These are phyloP conservation scores for Phyllostomus discolor DNA, from an alignment of 2,113 vertebrate species.

Conservation along the genomic window DNA sequence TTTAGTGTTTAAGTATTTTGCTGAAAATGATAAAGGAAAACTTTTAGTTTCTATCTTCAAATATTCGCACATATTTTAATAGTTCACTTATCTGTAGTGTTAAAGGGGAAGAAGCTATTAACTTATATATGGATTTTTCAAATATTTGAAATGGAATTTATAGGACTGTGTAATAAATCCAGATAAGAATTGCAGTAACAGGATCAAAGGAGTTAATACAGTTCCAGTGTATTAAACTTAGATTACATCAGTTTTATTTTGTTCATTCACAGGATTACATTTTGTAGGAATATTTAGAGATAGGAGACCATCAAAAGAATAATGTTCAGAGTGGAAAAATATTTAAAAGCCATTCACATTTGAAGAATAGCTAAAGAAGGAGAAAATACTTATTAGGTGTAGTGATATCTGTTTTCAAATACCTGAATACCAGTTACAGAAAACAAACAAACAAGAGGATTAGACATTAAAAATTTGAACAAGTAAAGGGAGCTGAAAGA, in stretches of 20 bases:
- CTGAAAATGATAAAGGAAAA: conserved; percentile 11
- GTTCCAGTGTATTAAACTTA: background rate
- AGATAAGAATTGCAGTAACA: background rate
- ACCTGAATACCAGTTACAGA: background rate
- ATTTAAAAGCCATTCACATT: background rate
- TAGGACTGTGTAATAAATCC: background rate
- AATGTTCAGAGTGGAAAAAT: conserved; percentile 1
- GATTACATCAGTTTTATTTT: conserved; percentile 33
- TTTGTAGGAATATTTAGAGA: conserved; percentile 17
- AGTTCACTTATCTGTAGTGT: background rate
- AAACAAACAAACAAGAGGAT: background rate
- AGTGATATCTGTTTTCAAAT: background rate
- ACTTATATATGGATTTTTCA: background rate
- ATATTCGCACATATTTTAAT: conserved; percentile 38
- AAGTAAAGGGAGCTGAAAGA: background rate
- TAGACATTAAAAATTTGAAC: background rate
- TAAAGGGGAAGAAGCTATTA: conserved; percentile 31
- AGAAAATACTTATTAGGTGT: background rate
- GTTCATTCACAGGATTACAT: conserved; percentile 16
- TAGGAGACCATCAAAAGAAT: background rate
- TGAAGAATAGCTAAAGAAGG: background rate
- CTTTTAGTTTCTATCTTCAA: conserved; percentile 42
- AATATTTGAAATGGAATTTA: conserved; percentile 38
- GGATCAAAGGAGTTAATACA: background rate
- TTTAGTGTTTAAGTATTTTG: conserved; percentile 1